phyloP scores from a whole-genome alignment of 2,888 invertebrate species.

The Lithophane socia region DNA sequence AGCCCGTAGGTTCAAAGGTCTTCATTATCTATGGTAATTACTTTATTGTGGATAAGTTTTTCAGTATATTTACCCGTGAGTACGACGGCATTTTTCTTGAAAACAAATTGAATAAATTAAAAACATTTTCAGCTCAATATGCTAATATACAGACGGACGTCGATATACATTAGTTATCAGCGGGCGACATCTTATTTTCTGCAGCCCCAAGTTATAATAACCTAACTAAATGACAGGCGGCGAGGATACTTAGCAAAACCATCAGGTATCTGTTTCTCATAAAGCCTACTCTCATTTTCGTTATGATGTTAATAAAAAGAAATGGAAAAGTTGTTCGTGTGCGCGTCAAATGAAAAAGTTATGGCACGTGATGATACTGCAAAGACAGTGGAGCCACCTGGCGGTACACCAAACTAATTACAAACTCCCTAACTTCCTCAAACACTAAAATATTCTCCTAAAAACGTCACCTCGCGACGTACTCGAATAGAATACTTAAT shows the following conservation, averaged over 20 bases:
- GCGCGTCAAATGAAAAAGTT: conserved; percentile 90
- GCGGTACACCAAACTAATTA: conserved; percentile 87
- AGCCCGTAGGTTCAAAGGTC: conserved; percentile 43
- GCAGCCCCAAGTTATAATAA: conserved; percentile 64
- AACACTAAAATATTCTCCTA: conserved; percentile 89
- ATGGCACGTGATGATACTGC: conserved; percentile 89
- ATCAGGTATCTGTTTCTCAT: conserved; percentile 86
- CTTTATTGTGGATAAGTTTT: conserved; percentile 29
- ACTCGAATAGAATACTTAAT: conserved; percentile 83
- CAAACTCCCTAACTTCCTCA: conserved; percentile 87
- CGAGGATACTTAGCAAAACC: conserved; percentile 78
- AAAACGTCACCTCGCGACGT: conserved; percentile 86
- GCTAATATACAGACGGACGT: conserved; percentile 57
- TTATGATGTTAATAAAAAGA: conserved; percentile 90
- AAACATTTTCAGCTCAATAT: conserved; percentile 50
- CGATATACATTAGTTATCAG: conserved; percentile 62
- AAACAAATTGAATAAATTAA: conserved; percentile 58
- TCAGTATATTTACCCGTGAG: conserved; percentile 8
- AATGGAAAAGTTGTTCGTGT: conserved; percentile 88
- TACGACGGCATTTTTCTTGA: conserved; percentile 33
- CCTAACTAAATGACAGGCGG: conserved; percentile 68
- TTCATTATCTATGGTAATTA: conserved; percentile 45
- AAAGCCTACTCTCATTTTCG: conserved; percentile 88
- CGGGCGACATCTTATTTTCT: conserved; percentile 60
- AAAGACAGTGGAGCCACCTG: conserved; percentile 85